Evolutionary conservation across 2,888 invertebrate genomes (phyloP).

Genomic region (Drosophila subquinaria): DNA sequence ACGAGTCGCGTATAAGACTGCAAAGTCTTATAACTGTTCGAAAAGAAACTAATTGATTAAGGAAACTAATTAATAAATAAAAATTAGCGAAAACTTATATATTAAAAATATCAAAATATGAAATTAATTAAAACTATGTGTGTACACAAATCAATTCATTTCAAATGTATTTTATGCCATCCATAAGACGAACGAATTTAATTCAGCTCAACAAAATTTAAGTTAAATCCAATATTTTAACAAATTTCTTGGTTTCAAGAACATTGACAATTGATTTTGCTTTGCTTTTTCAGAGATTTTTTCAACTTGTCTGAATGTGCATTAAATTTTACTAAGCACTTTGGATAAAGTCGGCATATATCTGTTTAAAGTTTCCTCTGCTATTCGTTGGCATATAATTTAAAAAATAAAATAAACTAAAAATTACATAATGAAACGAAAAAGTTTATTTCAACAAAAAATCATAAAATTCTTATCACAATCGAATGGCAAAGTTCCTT

Average conservation of each 20-base stretch:
- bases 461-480: constrained; percentile 60
- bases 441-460: constrained; percentile 56
- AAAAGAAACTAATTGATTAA: not conserved
- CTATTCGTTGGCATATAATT: no score
- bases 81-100: not conserved
- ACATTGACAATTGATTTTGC: no score
- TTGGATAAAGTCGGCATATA: no score
- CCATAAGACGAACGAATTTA: not conserved
- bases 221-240: no score
- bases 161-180: not conserved
- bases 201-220: not conserved
- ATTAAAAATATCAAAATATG: no score
- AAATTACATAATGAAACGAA: constrained; percentile 28
- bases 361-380: not conserved
- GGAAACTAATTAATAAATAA: no score
- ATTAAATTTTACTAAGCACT: not conserved
- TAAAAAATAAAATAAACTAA: not conserved
- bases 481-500: constrained; percentile 13
- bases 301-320: not conserved
- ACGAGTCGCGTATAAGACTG: constrained; percentile 19
- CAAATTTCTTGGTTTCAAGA: no score
- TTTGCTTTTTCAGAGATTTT: no score
- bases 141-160: not conserved
- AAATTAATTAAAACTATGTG: not conserved
- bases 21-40: not conserved